Conservation (phyloP, 1,140 invertebrate species). For the Elymnias hypermnestra region DNA sequence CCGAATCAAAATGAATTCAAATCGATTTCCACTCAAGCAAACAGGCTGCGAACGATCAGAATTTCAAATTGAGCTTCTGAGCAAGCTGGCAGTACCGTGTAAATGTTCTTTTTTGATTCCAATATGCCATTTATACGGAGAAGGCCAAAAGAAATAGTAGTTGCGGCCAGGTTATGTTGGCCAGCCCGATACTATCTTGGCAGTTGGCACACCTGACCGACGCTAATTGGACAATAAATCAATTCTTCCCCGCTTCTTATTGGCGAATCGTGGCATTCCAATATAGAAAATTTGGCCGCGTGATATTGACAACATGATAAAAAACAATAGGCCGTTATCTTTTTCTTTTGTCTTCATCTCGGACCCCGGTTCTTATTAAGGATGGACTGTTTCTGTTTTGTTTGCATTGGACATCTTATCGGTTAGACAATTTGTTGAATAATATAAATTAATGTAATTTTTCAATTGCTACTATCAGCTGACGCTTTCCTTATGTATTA, state of each 20-base stretch:
- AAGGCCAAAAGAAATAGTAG: slow-evolving; percentile 71
- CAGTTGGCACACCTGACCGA: slow-evolving; percentile 76
- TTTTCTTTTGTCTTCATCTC: slow-evolving; percentile 74
- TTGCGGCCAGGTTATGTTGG: slow-evolving; percentile 65
- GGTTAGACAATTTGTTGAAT: slow-evolving; percentile 72
- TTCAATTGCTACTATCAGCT: no score
- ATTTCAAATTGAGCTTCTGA: slow-evolving; percentile 68
- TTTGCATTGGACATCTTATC: slow-evolving; percentile 64
- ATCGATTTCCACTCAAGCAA: slow-evolving; percentile 69
- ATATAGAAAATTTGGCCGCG: slow-evolving; percentile 76
- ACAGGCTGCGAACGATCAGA: slow-evolving; percentile 63
- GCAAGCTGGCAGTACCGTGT: slow-evolving; percentile 62
- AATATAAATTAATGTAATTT: slow-evolving; percentile 46
- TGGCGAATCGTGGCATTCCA: slow-evolving; percentile 75
- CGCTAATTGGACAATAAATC: slow-evolving; percentile 76
- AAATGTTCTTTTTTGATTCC: slow-evolving; percentile 71
- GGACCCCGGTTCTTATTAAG: slow-evolving; percentile 66
- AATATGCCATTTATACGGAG: slow-evolving; percentile 71
- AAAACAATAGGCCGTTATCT: slow-evolving; percentile 72
- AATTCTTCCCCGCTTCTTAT: slow-evolving; percentile 75
- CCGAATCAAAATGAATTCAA: slow-evolving; percentile 61
- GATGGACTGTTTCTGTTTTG: slow-evolving; percentile 56
- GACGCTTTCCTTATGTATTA: no score
- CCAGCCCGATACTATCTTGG: slow-evolving; percentile 73
- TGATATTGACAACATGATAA: slow-evolving; percentile 75